A percentile compares a stretch with the other conserved stretches of the same genome.
Conservation (phyloP, 2,888 invertebrate genomes). For the Andrena marginata region DNA sequence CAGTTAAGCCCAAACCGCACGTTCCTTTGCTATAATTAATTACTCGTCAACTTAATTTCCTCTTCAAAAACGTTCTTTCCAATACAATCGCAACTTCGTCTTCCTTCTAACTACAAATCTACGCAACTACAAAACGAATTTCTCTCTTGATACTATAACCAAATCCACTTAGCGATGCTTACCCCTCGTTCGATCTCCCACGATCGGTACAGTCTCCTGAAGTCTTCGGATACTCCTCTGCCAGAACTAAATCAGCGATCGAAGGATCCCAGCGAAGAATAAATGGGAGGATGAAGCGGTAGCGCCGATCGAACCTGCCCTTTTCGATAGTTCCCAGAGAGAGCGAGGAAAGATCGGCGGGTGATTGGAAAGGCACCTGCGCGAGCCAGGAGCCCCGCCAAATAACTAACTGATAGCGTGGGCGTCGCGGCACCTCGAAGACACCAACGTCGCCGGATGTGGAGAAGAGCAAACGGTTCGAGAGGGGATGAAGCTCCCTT, state of each 20-base stretch:
- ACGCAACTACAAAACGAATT: too few species aligned
- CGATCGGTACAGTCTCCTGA: too few species aligned
- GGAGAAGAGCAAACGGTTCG: conserved; percentile 64
- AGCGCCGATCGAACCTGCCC: too few species aligned
- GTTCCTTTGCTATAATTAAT: background rate
- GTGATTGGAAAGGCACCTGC: conserved; percentile 60
- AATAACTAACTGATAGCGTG: conserved; percentile 83
- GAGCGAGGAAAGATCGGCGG: conserved; percentile 20
- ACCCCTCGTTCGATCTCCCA: too few species aligned
- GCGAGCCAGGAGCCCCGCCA: conserved; percentile 74
- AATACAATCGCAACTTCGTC: background rate
- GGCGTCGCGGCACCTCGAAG: conserved; percentile 76
- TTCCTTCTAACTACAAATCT: too few species aligned
- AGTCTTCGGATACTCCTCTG: too few species aligned
- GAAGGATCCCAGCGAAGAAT: too few species aligned
- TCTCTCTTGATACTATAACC: too few species aligned
- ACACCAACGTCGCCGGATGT: conserved; percentile 70
- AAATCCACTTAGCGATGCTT: too few species aligned
- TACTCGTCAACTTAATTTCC: background rate
- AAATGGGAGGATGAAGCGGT: background rate
- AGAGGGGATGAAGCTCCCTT: conserved; percentile 75
- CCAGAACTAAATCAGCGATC: too few species aligned
- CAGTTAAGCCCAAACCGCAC: conserved; percentile 58
- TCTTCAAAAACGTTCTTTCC: background rate
- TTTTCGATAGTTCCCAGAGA: too few species aligned